Percentiles rank a stretch among this genome's conserved stretches.
These are phyloP conservation scores for Sarcophilus harrisii DNA, from an alignment of 2,797 vertebrate genomes.

Conservation along the genomic window DNA sequence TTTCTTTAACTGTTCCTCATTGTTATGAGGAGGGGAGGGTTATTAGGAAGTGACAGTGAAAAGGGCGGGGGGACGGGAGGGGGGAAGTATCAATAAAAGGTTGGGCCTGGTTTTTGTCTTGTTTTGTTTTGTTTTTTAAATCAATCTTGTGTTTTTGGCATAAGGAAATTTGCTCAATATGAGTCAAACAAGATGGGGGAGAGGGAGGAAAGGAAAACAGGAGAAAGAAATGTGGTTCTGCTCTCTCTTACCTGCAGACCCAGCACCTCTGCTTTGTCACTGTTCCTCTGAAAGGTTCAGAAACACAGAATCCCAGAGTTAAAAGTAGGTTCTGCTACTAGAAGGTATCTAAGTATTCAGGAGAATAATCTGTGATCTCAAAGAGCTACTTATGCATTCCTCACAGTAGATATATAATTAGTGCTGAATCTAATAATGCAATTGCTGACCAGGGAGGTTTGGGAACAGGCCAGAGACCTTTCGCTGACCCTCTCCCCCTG, in stretches of 20 bases:
- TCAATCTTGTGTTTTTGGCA: neutral
- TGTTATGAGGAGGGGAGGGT: neutral
- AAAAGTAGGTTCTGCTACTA: neutral
- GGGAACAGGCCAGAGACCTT: neutral
- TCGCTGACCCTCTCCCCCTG: neutral
- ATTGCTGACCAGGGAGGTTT: accelerated
- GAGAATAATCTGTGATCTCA: neutral
- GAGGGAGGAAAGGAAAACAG: neutral
- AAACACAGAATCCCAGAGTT: neutral
- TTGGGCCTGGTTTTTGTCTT: neutral
- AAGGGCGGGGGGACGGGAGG: neutral
- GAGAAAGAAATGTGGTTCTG: neutral
- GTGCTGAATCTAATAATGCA: neutral
- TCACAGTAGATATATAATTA: neutral
- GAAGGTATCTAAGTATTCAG: too few relatives aligned
- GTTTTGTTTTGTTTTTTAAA: neutral
- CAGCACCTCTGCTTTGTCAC: neutral
- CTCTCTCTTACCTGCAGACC: neutral
- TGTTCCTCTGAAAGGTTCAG: neutral
- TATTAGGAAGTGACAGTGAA: neutral
- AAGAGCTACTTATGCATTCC: neutral
- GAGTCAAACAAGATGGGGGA: neutral
- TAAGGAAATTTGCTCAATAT: neutral
- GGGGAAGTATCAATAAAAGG: neutral
- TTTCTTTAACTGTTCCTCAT: neutral